Percentiles rank a stretch among this genome's conserved stretches.
Conservation (phyloP, 1,140 invertebrate genomes). For the Ceratina australensis region DNA sequence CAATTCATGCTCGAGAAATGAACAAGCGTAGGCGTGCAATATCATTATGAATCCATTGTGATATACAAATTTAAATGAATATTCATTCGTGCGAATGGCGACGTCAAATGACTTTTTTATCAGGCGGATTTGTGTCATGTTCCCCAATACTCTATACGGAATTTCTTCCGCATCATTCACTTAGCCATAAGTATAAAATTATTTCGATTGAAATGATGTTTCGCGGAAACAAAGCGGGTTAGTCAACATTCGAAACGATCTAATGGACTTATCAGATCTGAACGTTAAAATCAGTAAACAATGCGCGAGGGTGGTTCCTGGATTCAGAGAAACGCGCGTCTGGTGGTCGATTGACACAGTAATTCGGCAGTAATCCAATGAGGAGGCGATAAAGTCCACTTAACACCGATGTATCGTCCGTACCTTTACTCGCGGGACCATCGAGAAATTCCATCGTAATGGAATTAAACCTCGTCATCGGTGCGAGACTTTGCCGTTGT, state of each 20-base stretch:
- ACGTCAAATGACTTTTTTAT: neutral
- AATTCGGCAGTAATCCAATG: constrained; percentile 42
- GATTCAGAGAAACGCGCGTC: neutral
- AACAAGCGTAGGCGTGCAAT: neutral
- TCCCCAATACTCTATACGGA: neutral
- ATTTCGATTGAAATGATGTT: too few species aligned
- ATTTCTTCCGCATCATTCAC: too few species aligned
- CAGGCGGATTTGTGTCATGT: too few species aligned
- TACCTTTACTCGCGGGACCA: constrained; percentile 14
- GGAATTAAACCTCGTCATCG: constrained; percentile 55
- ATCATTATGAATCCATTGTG: neutral
- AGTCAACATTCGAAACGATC: neutral
- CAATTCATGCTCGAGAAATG: constrained; percentile 4
- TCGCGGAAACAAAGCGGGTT: neutral
- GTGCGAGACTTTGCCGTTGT: constrained; percentile 46
- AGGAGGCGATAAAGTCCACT: constrained; percentile 42
- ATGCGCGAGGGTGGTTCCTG: neutral
- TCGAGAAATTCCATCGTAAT: constrained; percentile 51
- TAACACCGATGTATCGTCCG: constrained; percentile 23
- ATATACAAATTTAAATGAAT: constrained; percentile 1
- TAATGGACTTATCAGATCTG: neutral
- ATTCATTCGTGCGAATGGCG: neutral
- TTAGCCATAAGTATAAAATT: too few species aligned
- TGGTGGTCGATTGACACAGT: constrained; percentile 4
- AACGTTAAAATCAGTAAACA: neutral